Evolutionary conservation across 2,888 invertebrate species (phyloP), one percentile per base, ranked within the genome.

Genomic region (Aspidiotus rigidus): DNA sequence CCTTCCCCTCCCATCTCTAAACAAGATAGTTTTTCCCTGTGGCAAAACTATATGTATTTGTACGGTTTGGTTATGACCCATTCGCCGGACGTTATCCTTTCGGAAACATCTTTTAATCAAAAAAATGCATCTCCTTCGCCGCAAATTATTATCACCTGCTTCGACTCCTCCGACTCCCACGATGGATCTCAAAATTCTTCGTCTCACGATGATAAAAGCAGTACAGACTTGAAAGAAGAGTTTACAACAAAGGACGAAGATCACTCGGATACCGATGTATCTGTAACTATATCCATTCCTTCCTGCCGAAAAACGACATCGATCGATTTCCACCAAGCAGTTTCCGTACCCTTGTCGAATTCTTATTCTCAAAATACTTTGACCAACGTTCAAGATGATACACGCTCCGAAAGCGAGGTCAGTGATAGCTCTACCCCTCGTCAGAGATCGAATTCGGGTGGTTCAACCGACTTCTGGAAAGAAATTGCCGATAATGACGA

Each of bases 391-490:
- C 49, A 44, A 7, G 2, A 7, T 16, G 57, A 57, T n/a, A 28
- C 15, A 15, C 28, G 15, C 6, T 15, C 28, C 57, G 8, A 41
- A 2, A 10, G 7, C 5, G 62, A 62, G 10, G n/a, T 15, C 13
- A 62, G 16, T 7, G 42, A 7, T 40, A 61, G 39, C 17, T 13
- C 17, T 42, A 42, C 64, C 6, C 57, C 64, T 13, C 28, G 28
- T 28, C 28, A 28, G 28, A 28, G 28, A 28, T 1, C 28, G 2
- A 28, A 28, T 28, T 28, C 28, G 28, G 5, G 5, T 28, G 28
- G 28, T 49, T 66, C 69, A 1, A 55, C 62, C 41, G 69, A 69
- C 39, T 69, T 69, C 17, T 69, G 69, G 69, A 62, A 62, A 41
- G 69, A 69, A 28, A 62, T 62, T 1, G 57, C 44, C 28, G 42